Evolutionary conservation across 1,140 invertebrate species (phyloP).

Genomic region (Ladona fulva): DNA sequence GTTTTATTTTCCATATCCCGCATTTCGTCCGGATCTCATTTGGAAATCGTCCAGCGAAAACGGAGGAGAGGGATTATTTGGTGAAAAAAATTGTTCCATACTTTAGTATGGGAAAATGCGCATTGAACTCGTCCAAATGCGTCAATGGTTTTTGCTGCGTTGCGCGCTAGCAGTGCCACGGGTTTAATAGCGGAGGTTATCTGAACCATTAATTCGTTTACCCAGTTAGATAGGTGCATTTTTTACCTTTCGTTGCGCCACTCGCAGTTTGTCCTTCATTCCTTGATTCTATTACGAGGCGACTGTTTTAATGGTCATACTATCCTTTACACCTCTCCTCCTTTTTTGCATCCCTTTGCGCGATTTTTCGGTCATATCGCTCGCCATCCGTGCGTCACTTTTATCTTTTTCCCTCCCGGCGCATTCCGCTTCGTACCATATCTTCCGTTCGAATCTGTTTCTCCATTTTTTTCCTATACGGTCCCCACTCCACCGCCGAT

Average conservation of each 20-base stretch:
- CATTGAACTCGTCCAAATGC: neutral
- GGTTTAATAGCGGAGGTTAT: neutral
- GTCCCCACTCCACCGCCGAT: neutral
- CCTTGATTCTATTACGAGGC: neutral
- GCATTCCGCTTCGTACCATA: neutral
- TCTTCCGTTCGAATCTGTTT: neutral
- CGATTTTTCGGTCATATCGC: neutral
- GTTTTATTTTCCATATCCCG: neutral
- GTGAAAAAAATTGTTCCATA: neutral
- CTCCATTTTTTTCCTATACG: neutral
- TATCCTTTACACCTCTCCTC: too few species aligned
- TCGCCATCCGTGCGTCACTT: neutral
- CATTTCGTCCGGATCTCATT: neutral
- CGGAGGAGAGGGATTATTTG: neutral
- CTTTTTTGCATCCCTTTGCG: neutral
- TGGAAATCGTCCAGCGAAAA: neutral
- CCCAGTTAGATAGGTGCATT: neutral
- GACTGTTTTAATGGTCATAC: too few species aligned
- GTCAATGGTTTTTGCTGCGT: neutral
- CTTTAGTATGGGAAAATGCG: neutral
- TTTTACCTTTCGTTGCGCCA: neutral
- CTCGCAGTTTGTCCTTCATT: neutral
- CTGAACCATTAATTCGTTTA: neutral
- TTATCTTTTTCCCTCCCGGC: neutral
- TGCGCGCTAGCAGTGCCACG: neutral